Evolutionary conservation across 2,113 vertebrate genomes (phyloP).

Genomic region (Serranochromis macrocephalus): DNA sequence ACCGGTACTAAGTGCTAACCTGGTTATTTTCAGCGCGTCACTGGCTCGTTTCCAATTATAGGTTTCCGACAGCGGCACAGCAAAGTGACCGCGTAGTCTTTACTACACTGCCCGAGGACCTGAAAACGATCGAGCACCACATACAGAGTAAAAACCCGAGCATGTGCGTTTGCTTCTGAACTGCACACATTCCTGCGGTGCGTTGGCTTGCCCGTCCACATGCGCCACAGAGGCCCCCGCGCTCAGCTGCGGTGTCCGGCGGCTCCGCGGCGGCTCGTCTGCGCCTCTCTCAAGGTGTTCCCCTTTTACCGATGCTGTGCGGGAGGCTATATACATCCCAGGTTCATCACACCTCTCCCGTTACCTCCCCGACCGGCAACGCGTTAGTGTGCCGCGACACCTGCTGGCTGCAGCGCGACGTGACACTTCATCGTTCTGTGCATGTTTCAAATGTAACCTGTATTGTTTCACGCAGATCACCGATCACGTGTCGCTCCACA

Average conservation of each 20-base stretch:
- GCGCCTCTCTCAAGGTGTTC: slow-evolving; percentile 50
- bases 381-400: slow-evolving; percentile 38
- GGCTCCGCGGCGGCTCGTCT: slow-evolving; percentile 14
- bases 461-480: not conserved
- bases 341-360: slow-evolving; percentile 51
- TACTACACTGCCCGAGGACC: slow-evolving; percentile 9
- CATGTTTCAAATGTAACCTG: not conserved
- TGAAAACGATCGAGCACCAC: not conserved
- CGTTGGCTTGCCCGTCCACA: slow-evolving; percentile 1
- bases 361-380: slow-evolving; percentile 20
- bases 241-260: not conserved
- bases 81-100: not conserved
- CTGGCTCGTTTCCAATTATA: slow-evolving; percentile 49
- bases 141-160: slow-evolving; percentile 16
- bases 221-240: not conserved
- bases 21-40: slow-evolving; percentile 70
- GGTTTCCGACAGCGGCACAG: slow-evolving; percentile 29
- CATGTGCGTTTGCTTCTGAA: not conserved
- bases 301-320: slow-evolving; percentile 34
- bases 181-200: slow-evolving; percentile 43
- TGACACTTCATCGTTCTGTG: not conserved
- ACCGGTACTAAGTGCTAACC: slow-evolving; percentile 64
- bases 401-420: slow-evolving; percentile 3
- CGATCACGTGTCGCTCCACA: slow-evolving; percentile 1
- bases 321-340: slow-evolving; percentile 24